Base-by-base conservation (phyloP, 2,113 vertebrate species). In the Microcebus lehilahytsara region DNA sequence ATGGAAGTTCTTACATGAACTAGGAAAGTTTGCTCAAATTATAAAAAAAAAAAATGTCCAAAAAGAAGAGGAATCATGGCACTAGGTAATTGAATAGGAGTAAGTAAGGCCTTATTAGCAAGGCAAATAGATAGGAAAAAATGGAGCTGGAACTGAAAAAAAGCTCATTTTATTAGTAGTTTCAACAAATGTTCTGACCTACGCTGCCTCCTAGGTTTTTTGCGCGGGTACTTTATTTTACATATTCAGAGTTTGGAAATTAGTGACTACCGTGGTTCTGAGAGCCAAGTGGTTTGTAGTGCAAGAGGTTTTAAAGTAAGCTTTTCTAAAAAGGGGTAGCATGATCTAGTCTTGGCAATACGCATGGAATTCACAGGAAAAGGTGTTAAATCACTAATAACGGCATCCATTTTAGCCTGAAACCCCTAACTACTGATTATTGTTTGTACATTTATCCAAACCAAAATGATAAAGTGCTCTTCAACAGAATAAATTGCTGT, bases 401-500 rank as follows among this genome's bases (percentile, higher is more conserved):
- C n/a, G 72, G 94, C 94, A 95, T 91, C 96, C 67, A 74, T 85
- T 97, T 96, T 89, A 83, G 71, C 85, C 78, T 32, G 40, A 91
- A 98, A 98, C 72, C 80, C 75, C 96, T 30, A 23, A 93, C 94
- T 96, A 86, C 89, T 96, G 95, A 98, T 97, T 95, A 91, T 42
- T 88, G 87, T 96, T 95, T 95, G 66, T 79, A 81, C 89, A 93
- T 95, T 89, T 95, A 92, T 79, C 81, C 88, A 96, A 97, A 96
- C 89, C 72, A 88, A 86, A 91, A 91, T 88, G 96, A 66, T 96
- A 95, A 94, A 97, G 92, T 93, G 96, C 95, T 97, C 95, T 98
- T 98, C 96, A 71, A 64, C 97, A 97, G 96, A 96, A 89, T 96
- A 98, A 71, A 98, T 95, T 56, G 53, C 79, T 32, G 58, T 93